These are phyloP conservation scores for Hippolais icterina DNA, from an alignment of 2,113 vertebrate genomes.

Conservation along the genomic window DNA sequence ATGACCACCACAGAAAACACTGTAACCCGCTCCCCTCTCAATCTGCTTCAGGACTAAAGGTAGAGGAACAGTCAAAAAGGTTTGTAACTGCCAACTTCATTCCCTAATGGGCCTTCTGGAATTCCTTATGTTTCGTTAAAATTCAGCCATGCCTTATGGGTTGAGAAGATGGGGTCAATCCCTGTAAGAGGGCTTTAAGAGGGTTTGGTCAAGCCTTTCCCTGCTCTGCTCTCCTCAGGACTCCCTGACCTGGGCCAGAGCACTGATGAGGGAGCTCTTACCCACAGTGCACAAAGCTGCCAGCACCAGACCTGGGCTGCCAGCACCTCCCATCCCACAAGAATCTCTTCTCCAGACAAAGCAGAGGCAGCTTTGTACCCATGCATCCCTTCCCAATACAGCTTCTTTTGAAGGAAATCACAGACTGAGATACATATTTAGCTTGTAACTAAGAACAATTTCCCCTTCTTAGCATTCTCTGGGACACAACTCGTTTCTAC, in stretches of 20 bases:
- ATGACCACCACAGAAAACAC: not conserved
- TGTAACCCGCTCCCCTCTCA: not conserved
- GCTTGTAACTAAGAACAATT: not conserved
- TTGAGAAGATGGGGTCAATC: not conserved
- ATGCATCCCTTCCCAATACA: not conserved
- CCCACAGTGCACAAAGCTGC: not conserved
- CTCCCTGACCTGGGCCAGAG: not conserved
- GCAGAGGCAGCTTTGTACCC: not conserved
- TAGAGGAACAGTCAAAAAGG: not conserved
- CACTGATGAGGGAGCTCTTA: not conserved
- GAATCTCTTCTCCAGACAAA: not conserved
- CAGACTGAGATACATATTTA: not conserved
- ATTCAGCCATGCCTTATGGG: not conserved
- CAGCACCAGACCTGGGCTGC: accelerated
- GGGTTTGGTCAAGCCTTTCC: not conserved
- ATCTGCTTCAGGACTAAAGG: not conserved
- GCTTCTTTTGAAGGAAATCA: not conserved
- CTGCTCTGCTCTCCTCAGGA: not conserved
- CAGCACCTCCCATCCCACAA: not conserved
- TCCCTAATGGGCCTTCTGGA: not conserved
- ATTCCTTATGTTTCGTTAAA: not conserved
- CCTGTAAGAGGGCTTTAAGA: not conserved
- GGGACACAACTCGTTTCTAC: not conserved
- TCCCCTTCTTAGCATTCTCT: not conserved
- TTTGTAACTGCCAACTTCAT: not conserved